phyloP scores from a whole-genome alignment of 2,113 vertebrate genomes.

The Ageneiosus marmoratus region DNA sequence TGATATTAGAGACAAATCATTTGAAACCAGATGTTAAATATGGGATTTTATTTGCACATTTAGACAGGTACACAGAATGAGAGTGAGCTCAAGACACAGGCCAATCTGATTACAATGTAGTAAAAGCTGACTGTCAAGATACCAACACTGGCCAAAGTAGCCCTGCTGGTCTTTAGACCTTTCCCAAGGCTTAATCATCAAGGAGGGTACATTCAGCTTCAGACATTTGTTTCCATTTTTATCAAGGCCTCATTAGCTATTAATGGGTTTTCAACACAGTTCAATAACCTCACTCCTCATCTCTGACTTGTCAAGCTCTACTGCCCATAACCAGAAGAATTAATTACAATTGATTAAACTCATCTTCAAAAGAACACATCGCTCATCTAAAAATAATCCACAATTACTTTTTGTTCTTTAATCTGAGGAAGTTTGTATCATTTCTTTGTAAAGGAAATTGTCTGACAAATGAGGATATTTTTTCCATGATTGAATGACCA shows the following conservation, averaged over 20 bases:
- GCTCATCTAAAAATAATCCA: constrained; percentile 57
- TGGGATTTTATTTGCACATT: not conserved
- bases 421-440: constrained; percentile 52
- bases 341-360: constrained; percentile 63
- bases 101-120: not conserved
- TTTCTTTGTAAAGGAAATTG: constrained; percentile 47
- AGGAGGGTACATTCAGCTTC: constrained; percentile 34
- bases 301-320: constrained; percentile 47
- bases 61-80: constrained; percentile 26
- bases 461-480: constrained; percentile 55
- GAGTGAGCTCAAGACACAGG: constrained; percentile 17
- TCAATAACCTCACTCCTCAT: constrained; percentile 53
- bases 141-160: not conserved
- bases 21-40: not conserved
- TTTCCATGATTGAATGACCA: constrained; percentile 29
- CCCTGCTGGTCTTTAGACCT: not conserved
- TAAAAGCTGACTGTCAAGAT: constrained; percentile 15
- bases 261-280: constrained; percentile 57
- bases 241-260: constrained; percentile 44
- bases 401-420: constrained; percentile 57
- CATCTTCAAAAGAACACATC: constrained; percentile 48
- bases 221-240: constrained; percentile 38
- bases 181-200: constrained; percentile 22
- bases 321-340: constrained; percentile 54
- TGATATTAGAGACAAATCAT: not conserved